phyloP scores from a whole-genome alignment of 2,113 vertebrate genomes.

The Festucalex cinctus region DNA sequence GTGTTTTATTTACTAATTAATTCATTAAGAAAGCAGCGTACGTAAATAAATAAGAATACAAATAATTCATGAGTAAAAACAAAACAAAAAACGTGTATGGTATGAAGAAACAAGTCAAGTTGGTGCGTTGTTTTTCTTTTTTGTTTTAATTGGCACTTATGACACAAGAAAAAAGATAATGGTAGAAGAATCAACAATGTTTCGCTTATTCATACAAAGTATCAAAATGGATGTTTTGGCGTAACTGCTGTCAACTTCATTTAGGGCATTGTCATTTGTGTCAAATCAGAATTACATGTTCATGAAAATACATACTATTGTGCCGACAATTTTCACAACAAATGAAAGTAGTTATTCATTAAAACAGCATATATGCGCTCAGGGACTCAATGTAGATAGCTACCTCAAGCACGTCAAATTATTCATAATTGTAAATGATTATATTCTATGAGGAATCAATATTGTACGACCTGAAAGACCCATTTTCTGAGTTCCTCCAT shows the following conservation, averaged over 20 bases:
- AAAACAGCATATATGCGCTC: constrained; percentile 16
- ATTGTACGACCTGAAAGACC: not conserved
- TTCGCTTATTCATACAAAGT: constrained; percentile 41
- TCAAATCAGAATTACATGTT: constrained; percentile 35
- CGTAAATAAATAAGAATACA: no score
- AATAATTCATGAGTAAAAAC: no score
- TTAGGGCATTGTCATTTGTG: constrained; percentile 52
- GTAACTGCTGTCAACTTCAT: constrained; percentile 68
- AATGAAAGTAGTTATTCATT: constrained; percentile 36
- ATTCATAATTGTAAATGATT: constrained; percentile 5
- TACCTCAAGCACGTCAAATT: constrained; percentile 6
- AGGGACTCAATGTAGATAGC: not conserved
- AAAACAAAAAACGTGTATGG: no score
- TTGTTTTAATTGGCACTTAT: constrained; percentile 58
- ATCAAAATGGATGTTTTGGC: constrained; percentile 53
- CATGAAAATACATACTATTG: constrained; percentile 26
- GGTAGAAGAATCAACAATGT: constrained; percentile 41
- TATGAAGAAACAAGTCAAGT: not conserved
- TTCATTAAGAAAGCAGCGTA: no score
- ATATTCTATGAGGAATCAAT: constrained; percentile 9
- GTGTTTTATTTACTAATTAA: no score
- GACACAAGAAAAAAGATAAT: constrained; percentile 38
- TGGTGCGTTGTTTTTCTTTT: constrained; percentile 7
- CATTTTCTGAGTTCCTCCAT: not conserved
- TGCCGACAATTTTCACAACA: constrained; percentile 34